Evolutionary conservation across 2,888 invertebrate species (phyloP).

Genomic region (Andrena trimmerana): DNA sequence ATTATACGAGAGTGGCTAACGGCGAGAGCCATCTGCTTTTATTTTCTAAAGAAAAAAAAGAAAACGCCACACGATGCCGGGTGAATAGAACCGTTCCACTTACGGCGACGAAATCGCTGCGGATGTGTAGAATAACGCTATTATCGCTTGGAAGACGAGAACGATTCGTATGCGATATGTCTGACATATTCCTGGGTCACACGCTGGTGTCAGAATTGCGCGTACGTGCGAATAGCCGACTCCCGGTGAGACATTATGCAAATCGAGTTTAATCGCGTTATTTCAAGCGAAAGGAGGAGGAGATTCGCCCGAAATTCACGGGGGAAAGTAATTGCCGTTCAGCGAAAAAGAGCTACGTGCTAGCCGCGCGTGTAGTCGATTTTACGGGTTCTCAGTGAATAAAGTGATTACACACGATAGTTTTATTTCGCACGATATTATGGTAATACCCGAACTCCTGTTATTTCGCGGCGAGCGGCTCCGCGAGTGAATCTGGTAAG

Average conservation of each 20-base stretch:
- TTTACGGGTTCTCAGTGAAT: conserved; percentile 28
- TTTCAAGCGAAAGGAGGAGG: conserved; percentile 32
- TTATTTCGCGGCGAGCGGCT: conserved; percentile 13
- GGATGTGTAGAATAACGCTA: conserved; percentile 40
- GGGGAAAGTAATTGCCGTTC: conserved; percentile 38
- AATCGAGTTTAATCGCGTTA: conserved; percentile 57
- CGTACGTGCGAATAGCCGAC: conserved; percentile 8
- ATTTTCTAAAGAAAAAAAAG: not conserved
- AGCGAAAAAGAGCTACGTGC: conserved; percentile 23
- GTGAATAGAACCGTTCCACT: conserved; percentile 41
- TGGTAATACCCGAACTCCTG: conserved; percentile 33
- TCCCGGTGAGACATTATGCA: conserved; percentile 54
- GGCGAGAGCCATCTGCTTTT: not conserved
- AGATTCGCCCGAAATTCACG: conserved; percentile 25
- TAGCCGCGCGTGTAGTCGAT: conserved; percentile 20
- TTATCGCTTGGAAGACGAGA: conserved; percentile 43
- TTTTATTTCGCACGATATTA: conserved; percentile 39
- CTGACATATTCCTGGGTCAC: conserved; percentile 36
- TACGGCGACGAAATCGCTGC: conserved; percentile 26
- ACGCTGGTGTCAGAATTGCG: conserved; percentile 33
- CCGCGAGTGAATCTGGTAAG: conserved; percentile 21
- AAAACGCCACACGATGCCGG: conserved; percentile 26
- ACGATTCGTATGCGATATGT: conserved; percentile 35
- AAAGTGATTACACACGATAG: conserved; percentile 40
- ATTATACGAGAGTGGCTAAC: conserved; percentile 10